Percentiles rank a stretch among this genome's conserved stretches.
These are phyloP conservation scores for Myopa tessellatipennis DNA, from an alignment of 2,888 invertebrate species.

Conservation along the genomic window DNA sequence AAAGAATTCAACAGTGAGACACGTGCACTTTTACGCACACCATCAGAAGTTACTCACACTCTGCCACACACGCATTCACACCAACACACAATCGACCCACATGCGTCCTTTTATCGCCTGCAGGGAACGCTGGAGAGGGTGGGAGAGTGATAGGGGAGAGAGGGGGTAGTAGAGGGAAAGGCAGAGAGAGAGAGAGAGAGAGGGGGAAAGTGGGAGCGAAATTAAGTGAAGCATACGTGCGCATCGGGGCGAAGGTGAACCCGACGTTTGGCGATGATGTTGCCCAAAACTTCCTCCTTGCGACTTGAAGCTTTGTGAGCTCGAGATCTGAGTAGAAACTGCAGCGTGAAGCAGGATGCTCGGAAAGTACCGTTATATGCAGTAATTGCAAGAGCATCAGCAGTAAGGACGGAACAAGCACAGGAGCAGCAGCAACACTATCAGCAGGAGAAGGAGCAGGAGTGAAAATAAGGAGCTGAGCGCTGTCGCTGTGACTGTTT, in stretches of 20 bases:
- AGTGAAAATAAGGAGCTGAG: no score
- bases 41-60: neutral
- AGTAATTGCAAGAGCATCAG: no score
- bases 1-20: constrained; percentile 29
- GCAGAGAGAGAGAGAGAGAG: constrained; percentile 3
- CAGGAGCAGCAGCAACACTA: neutral
- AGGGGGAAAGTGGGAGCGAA: neutral
- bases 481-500: no score
- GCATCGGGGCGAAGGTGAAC: constrained; percentile 37
- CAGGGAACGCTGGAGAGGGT: neutral
- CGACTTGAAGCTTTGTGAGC: neutral
- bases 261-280: constrained; percentile 23
- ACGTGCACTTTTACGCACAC: constrained; percentile 9
- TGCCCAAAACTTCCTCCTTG: constrained; percentile 33
- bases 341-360: no score
- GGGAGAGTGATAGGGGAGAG: neutral
- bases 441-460: neutral
- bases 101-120: neutral
- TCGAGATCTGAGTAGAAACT: neutral
- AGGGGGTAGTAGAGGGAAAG: no score
- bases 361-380: no score
- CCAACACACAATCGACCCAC: neutral
- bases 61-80: neutral
- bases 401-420: neutral
- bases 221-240: constrained; percentile 38